A percentile compares a stretch with the other conserved stretches of the same genome.
Conservation (phyloP, 2,888 invertebrate genomes). For the Lydus trimaculatus region DNA sequence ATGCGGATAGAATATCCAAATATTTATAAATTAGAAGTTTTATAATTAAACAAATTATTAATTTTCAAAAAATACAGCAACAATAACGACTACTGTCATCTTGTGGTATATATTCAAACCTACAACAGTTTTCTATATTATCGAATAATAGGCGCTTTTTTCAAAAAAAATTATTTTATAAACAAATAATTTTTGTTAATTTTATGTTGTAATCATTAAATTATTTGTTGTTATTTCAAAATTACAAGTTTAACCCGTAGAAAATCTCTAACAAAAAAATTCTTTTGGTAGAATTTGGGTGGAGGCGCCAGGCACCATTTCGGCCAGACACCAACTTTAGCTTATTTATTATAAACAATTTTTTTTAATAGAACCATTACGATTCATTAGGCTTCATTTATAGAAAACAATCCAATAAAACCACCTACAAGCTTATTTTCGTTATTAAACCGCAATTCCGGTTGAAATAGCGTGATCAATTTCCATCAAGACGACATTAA, state of each 20-base stretch:
- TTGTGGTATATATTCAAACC: background rate
- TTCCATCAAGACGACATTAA: background rate
- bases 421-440: background rate
- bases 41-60: background rate
- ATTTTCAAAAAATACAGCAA: background rate
- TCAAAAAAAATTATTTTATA: background rate
- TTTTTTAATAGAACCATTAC: background rate
- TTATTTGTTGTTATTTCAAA: too few relatives aligned
- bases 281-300: background rate
- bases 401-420: background rate
- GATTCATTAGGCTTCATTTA: background rate
- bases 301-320: background rate
- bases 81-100: too few relatives aligned
- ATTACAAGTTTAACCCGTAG: too few relatives aligned
- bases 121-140: background rate
- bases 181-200: too few relatives aligned
- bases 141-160: background rate
- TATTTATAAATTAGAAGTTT: background rate
- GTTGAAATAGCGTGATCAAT: background rate
- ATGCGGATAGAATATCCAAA: background rate
- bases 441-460: background rate
- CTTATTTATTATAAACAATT: background rate
- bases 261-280: too few relatives aligned
- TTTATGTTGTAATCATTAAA: too few relatives aligned
- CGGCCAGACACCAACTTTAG: background rate